A percentile compares a stretch with the other conserved stretches of the same genome.
phyloP scores from a whole-genome alignment of 2,797 vertebrate genomes.

The Acropternis orthonyx region DNA sequence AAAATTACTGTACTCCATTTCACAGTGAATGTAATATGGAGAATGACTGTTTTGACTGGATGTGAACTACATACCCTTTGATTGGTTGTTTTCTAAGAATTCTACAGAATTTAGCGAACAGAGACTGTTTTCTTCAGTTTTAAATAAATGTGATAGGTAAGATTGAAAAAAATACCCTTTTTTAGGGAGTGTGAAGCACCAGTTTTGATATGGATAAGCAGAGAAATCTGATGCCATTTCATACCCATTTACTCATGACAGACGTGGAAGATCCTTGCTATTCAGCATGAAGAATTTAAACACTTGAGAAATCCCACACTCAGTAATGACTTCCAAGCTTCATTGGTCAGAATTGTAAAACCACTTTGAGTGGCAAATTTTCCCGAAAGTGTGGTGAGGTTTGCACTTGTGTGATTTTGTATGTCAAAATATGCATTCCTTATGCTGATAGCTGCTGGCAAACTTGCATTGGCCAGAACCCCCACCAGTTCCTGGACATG shows the following conservation, averaged over 20 bases:
- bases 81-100: not conserved
- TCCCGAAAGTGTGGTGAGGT: not conserved
- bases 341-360: not conserved
- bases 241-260: not conserved
- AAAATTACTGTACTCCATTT: not conserved
- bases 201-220: not conserved
- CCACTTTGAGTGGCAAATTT: not conserved
- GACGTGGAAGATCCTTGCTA: not conserved
- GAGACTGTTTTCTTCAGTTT: conserved; percentile 9
- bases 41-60: not conserved
- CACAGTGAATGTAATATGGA: not conserved
- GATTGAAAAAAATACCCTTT: not conserved
- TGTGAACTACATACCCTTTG: not conserved
- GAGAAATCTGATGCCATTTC: not conserved
- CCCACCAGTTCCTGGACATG: not conserved
- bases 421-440: not conserved
- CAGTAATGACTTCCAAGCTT: not conserved
- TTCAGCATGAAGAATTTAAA: not conserved
- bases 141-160: conserved; percentile 15
- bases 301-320: not conserved
- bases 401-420: not conserved
- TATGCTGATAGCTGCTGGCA: not conserved
- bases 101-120: not conserved
- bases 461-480: not conserved
- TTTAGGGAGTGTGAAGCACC: not conserved